These are phyloP conservation scores for Cavia porcellus DNA, from an alignment of 2,113 vertebrate species.

Conservation along the genomic window DNA sequence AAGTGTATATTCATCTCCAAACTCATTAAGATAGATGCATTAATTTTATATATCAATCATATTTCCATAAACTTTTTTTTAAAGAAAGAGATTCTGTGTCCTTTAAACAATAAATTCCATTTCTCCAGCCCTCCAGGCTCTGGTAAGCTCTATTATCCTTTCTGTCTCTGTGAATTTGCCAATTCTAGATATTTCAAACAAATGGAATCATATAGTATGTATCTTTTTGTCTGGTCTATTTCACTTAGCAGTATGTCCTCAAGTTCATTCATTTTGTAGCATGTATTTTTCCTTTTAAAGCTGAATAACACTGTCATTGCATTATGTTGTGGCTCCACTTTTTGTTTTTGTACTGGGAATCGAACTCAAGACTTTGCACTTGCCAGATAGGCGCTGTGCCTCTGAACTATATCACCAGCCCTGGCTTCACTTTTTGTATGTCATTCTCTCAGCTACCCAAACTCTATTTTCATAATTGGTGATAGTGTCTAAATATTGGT, in stretches of 20 bases:
- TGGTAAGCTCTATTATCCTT: not conserved
- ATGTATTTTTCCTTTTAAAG: not conserved
- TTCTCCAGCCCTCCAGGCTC: not conserved
- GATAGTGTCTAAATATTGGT: not conserved
- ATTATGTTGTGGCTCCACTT: not conserved
- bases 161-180: not conserved
- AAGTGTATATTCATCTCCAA: not conserved
- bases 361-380: too few relatives aligned
- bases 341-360: too few relatives aligned
- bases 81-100: not conserved
- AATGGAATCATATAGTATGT: not conserved
- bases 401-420: too few relatives aligned
- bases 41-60: not conserved
- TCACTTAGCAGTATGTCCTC: not conserved
- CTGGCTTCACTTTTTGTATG: not conserved
- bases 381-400: too few relatives aligned
- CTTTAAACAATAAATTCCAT: not conserved
- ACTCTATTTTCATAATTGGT: not conserved
- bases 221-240: not conserved
- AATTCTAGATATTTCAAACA: not conserved
- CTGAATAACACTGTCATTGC: not conserved
- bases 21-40: not conserved
- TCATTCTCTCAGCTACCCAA: not conserved
- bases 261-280: not conserved
- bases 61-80: not conserved